Conservation (phyloP, 2,797 vertebrate species). For the Esox lucius region DNA sequence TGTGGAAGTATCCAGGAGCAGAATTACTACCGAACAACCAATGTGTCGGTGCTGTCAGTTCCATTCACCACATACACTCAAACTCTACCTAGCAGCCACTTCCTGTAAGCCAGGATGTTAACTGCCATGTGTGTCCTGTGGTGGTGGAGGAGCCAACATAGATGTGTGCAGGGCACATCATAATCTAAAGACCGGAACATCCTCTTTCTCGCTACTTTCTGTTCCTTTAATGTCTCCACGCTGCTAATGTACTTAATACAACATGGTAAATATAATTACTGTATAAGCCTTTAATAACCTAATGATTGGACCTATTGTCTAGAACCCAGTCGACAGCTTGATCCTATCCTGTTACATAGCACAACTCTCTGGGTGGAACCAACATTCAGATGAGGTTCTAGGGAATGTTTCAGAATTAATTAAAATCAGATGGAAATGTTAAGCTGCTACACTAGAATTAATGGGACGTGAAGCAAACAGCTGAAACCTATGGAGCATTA, state of each 20-base stretch:
- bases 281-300: slow-evolving; percentile 65
- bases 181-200: slow-evolving; percentile 55
- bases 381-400: slow-evolving; percentile 61
- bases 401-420: slow-evolving; percentile 68
- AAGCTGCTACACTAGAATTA: slow-evolving; percentile 62
- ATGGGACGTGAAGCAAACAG: slow-evolving; percentile 61
- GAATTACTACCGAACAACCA: too few relatives aligned
- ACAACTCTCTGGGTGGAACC: slow-evolving; percentile 56
- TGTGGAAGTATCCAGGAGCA: too few relatives aligned
- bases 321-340: slow-evolving; percentile 49
- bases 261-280: slow-evolving; percentile 59
- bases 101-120: slow-evolving; percentile 26
- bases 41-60: too few relatives aligned
- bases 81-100: slow-evolving; percentile 31
- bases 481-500: slow-evolving; percentile 37
- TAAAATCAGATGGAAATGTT: slow-evolving; percentile 72
- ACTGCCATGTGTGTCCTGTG: slow-evolving; percentile 55
- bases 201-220: slow-evolving; percentile 57
- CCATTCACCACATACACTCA: too few relatives aligned
- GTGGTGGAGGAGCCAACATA: slow-evolving; percentile 4
- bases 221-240: slow-evolving; percentile 47
- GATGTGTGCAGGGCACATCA: slow-evolving; percentile 40
- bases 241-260: slow-evolving; percentile 47
- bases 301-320: slow-evolving; percentile 60
- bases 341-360: slow-evolving; percentile 57